phyloP scores from a whole-genome alignment of 2,113 vertebrate genomes.

The Monopterus albus region DNA sequence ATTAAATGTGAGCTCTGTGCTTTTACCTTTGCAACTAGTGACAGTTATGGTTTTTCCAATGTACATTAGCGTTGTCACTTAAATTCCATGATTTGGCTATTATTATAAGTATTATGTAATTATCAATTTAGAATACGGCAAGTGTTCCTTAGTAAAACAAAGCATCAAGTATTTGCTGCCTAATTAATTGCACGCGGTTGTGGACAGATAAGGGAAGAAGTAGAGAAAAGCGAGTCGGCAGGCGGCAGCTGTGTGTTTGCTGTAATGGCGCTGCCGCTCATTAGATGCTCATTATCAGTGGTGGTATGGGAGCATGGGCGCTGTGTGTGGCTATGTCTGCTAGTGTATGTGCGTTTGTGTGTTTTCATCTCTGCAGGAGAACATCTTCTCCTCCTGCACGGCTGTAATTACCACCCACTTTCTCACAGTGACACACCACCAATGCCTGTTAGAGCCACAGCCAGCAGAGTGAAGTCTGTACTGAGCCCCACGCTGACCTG shows the following conservation, averaged over 20 bases:
- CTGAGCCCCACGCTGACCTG: conserved; percentile 19
- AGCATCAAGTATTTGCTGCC: conserved; percentile 5
- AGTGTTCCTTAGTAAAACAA: background rate
- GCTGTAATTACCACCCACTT: conserved; percentile 72
- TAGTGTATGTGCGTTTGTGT: conserved; percentile 4
- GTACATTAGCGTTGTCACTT: too few species aligned
- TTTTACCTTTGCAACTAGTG: background rate
- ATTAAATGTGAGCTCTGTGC: background rate
- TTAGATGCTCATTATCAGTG: conserved; percentile 68
- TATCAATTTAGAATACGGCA: background rate
- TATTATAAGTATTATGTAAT: too few species aligned
- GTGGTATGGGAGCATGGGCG: conserved; percentile 4
- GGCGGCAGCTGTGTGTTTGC: conserved; percentile 48
- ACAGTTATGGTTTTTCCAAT: background rate
- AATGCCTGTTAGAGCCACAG: conserved; percentile 20
- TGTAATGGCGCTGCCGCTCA: conserved; percentile 68
- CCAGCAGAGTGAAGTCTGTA: conserved; percentile 24
- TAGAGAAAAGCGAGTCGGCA: background rate
- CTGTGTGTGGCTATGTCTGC: conserved; percentile 28
- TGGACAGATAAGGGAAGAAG: conserved; percentile 17
- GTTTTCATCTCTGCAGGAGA: conserved; percentile 61
- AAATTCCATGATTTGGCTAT: too few species aligned
- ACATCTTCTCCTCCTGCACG: conserved; percentile 53
- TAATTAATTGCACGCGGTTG: conserved; percentile 34
- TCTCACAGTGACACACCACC: conserved; percentile 17